Conservation (phyloP, 1,140 invertebrate genomes). For the Pararge aegeria region DNA sequence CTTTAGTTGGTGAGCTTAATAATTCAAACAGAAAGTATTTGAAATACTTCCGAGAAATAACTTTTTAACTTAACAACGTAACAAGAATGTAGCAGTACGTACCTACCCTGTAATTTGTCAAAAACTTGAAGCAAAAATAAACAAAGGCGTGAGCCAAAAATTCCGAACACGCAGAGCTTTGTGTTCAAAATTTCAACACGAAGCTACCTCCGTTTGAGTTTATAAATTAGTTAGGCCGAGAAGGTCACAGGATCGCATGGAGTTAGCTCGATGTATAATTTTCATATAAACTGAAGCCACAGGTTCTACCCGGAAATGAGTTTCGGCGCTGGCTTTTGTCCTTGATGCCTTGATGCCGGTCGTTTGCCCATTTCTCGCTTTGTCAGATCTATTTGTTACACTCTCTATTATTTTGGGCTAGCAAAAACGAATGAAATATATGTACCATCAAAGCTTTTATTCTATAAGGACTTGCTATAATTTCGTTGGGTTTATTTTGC, state of each 20-base stretch:
- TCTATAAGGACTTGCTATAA: no score
- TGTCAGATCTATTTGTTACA: neutral
- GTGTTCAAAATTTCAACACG: slow-evolving; percentile 2
- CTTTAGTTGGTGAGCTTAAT: no score
- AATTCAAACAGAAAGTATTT: no score
- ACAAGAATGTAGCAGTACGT: no score
- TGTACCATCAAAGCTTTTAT: neutral
- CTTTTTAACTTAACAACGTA: no score
- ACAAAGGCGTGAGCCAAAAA: neutral
- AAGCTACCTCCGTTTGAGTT: slow-evolving; percentile 6
- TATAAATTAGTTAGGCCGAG: slow-evolving; percentile 14
- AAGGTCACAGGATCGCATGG: neutral
- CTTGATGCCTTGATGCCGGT: neutral
- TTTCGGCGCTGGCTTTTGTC: neutral
- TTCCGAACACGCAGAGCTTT: neutral
- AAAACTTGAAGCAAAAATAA: neutral
- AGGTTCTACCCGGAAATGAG: slow-evolving; percentile 7
- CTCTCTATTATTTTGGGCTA: neutral
- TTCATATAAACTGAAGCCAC: slow-evolving; percentile 18
- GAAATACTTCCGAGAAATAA: no score
- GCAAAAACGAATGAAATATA: no score
- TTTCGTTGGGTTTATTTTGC: no score
- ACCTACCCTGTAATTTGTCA: neutral
- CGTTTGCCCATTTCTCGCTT: neutral
- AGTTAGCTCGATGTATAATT: slow-evolving; percentile 5